Conservation (phyloP, 2,888 invertebrate genomes). For the Bugulina stolonifera region DNA sequence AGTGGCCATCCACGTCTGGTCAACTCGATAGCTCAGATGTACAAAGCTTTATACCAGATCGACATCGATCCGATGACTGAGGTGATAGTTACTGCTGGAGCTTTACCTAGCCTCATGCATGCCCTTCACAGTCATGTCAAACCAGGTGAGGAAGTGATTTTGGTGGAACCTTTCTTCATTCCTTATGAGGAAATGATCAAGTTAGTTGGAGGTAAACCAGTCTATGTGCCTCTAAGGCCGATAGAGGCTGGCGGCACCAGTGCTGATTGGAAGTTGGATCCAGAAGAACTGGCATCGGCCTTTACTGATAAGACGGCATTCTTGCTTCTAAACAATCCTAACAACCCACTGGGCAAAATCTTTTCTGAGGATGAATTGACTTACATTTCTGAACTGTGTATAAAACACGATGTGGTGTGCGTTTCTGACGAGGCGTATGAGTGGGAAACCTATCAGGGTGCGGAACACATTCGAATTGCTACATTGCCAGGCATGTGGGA, state of each 20-base stretch:
- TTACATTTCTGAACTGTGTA: slow-evolving; percentile 76
- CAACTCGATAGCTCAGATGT: slow-evolving; percentile 74
- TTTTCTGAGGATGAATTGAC: slow-evolving; percentile 53
- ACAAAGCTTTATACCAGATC: slow-evolving; percentile 69
- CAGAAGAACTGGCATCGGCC: slow-evolving; percentile 68
- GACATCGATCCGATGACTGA: slow-evolving; percentile 79
- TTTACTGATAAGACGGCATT: slow-evolving; percentile 86
- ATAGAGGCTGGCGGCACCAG: slow-evolving; percentile 58
- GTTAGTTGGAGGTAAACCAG: slow-evolving; percentile 77
- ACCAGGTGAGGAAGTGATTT: slow-evolving; percentile 74
- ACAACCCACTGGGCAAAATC: slow-evolving; percentile 95
- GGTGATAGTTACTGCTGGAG: slow-evolving; percentile 82
- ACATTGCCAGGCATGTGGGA: slow-evolving; percentile 96
- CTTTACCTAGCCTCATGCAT: slow-evolving; percentile 87
- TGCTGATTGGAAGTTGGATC: slow-evolving; percentile 83
- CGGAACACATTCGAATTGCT: slow-evolving; percentile 80
- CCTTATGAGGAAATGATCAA: slow-evolving; percentile 92
- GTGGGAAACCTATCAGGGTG: slow-evolving; percentile 70
- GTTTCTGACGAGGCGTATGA: slow-evolving; percentile 97
- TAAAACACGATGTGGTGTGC: slow-evolving; percentile 84
- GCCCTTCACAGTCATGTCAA: slow-evolving; percentile 80
- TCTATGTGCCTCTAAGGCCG: slow-evolving; percentile 78
- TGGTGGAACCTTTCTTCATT: slow-evolving; percentile 97
- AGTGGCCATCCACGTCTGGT: slow-evolving; percentile 88
- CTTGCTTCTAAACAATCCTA: slow-evolving; percentile 92